A percentile compares a stretch with the other conserved stretches of the same genome.
Conservation (phyloP, 2,797 vertebrate genomes). For the Rhinoraja longicauda region DNA sequence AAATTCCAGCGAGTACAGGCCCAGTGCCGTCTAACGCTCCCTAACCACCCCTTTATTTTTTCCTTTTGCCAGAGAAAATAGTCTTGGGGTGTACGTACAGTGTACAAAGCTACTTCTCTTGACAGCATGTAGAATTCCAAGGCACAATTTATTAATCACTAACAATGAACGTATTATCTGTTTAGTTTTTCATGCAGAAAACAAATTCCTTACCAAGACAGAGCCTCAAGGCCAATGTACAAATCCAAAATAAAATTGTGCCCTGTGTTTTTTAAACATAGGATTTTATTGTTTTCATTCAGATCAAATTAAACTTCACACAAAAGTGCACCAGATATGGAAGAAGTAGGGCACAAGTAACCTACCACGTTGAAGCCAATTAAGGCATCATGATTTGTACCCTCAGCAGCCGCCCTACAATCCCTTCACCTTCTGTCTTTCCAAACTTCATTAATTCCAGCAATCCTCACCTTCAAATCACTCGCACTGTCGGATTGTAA, state of each 20-base stretch:
- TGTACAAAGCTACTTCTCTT: neutral
- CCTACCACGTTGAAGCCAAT: neutral
- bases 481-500: neutral
- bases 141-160: neutral
- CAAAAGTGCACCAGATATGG: neutral
- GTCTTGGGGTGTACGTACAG: neutral
- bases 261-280: neutral
- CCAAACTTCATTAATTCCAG: neutral
- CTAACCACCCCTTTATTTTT: neutral
- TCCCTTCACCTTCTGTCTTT: neutral
- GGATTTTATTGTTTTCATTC: neutral
- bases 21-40: no score
- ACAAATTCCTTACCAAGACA: neutral
- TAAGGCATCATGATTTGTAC: neutral
- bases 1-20: no score
- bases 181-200: neutral
- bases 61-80: neutral
- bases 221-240: conserved; percentile 1
- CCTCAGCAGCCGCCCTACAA: neutral
- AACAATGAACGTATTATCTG: conserved; percentile 11
- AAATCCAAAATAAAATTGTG: neutral
- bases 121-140: neutral
- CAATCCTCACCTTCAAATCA: neutral
- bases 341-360: neutral
- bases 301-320: conserved; percentile 6